Evolutionary conservation across 2,797 vertebrate genomes (phyloP), one percentile per base, ranked within the genome.

Genomic region (Parambassis ranga): DNA sequence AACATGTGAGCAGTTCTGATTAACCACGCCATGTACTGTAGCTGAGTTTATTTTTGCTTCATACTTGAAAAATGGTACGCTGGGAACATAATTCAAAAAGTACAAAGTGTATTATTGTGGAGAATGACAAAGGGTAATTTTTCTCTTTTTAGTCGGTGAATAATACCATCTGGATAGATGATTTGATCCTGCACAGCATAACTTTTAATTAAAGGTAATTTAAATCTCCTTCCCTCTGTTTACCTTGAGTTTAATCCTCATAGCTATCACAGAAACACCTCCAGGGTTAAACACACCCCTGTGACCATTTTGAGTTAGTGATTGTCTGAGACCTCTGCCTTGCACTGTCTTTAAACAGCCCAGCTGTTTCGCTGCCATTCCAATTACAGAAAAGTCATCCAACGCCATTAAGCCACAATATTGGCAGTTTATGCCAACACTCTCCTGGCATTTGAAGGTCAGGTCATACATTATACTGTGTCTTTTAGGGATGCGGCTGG

Each of bases 341-440:
- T 73, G 63, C 92, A 93, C 92, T 95, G 92, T 93, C 93, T 95
- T 94, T 94, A 95, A 95, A 95, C 94, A 95, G 93, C 93, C 92
- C 91, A 94, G 95, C 95, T 96, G 95, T 96, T 96, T 96, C 93
- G 93, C 94, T 94, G 95, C 95, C 94, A 92, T 96, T 96, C 95
- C 95, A 97, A 98, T 97, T 96, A 97, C 94, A 95, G 95, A 97
- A 96, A 97, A 96, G 96, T 97, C 95, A 95, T 95, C 94, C 92
- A 92, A 91, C 92, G 92, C 94, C 95, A 95, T 95, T 95, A 95
- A 96, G 94, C 95, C 95, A 95, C 96, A 97, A 98, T 97, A 98
- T 96, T 97, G 95, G 95, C 95, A 96, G 95, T 97, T 98, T 97
- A 98, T 95, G 95, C 94, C 93, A 94, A 95, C 81, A 93, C 94